Percentiles rank a stretch among this genome's conserved stretches.
These are phyloP conservation scores for Masticophis lateralis DNA, from an alignment of 2,797 vertebrate genomes.

Conservation along the genomic window DNA sequence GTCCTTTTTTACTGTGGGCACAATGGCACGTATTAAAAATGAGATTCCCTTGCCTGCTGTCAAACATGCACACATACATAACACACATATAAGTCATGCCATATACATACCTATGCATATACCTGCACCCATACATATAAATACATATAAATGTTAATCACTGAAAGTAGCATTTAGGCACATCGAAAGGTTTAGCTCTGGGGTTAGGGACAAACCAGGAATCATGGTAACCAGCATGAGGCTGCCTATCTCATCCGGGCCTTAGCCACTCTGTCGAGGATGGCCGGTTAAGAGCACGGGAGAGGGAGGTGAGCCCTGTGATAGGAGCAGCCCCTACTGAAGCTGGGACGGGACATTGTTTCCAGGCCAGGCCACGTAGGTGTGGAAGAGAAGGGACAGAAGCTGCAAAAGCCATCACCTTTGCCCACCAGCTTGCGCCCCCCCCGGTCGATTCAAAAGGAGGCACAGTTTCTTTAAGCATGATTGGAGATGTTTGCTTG, in stretches of 20 bases:
- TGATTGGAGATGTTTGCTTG: slow-evolving; percentile 73
- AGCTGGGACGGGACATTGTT: background rate
- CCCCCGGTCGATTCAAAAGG: background rate
- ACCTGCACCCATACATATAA: no score
- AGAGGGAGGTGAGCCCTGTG: background rate
- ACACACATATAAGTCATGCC: no score
- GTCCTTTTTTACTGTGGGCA: no score
- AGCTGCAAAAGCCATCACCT: background rate
- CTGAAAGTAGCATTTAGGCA: background rate
- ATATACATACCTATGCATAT: no score
- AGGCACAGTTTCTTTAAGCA: slow-evolving; percentile 46
- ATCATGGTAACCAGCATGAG: background rate
- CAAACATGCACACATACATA: no score
- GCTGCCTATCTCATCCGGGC: background rate
- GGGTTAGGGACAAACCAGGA: background rate
- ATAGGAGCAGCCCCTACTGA: background rate
- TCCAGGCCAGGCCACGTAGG: background rate
- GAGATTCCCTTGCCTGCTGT: no score
- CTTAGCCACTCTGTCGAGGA: rapidly evolving
- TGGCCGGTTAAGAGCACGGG: rapidly evolving
- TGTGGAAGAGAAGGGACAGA: rapidly evolving
- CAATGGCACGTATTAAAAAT: no score
- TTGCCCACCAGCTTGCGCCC: background rate
- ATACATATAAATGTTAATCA: no score
- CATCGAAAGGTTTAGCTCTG: background rate